These are phyloP conservation scores for Lasioglossum marginatum DNA, from an alignment of 2,888 invertebrate genomes.

Conservation along the genomic window DNA sequence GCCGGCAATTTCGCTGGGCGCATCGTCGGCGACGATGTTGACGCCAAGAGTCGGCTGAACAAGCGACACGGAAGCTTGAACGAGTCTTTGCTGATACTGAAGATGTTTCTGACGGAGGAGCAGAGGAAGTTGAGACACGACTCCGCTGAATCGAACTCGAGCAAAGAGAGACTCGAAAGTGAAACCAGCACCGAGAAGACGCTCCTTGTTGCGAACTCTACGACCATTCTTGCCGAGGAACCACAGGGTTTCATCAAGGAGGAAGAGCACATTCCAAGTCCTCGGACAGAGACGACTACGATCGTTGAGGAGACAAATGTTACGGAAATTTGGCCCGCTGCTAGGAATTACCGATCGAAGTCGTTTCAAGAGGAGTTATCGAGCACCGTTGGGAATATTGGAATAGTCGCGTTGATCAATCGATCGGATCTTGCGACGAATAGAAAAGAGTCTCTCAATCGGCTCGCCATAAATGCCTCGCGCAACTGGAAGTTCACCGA, in stretches of 20 bases:
- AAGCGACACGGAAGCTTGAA: conserved; percentile 23
- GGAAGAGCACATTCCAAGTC: background rate
- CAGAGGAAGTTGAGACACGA: conserved; percentile 4
- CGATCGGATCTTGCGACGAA: background rate
- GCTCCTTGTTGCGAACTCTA: conserved; percentile 7
- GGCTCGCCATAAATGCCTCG: background rate
- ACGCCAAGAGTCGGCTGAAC: background rate
- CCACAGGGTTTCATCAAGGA: background rate
- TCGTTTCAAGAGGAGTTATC: background rate
- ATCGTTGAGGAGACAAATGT: background rate
- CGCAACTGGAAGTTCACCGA: conserved; percentile 5
- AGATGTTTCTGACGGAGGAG: conserved; percentile 38
- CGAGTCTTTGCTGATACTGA: conserved; percentile 39
- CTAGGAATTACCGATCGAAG: background rate
- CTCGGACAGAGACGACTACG: background rate
- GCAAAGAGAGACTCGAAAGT: background rate
- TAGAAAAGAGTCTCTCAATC: background rate
- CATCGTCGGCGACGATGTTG: background rate
- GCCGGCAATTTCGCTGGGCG: background rate
- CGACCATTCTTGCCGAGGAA: conserved; percentile 44
- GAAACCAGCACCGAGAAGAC: background rate
- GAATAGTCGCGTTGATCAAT: background rate
- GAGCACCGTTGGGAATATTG: background rate
- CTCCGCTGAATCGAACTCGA: background rate
- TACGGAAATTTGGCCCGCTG: background rate